phyloP scores from a whole-genome alignment of 1,140 invertebrate species.

The Halotydeus destructor region DNA sequence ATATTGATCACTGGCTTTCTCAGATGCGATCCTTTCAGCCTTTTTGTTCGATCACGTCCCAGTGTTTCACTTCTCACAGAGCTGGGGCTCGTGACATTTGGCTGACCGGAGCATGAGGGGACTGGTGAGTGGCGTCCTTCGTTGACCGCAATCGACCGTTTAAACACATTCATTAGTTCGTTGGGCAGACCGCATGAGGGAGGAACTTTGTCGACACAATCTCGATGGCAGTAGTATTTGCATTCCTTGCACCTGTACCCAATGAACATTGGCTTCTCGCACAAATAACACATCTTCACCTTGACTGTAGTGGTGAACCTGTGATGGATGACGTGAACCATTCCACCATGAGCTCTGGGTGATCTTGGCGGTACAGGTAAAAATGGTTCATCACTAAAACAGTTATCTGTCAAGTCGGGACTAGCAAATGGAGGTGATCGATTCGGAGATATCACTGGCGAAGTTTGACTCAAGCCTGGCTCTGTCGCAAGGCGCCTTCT shows the following conservation, averaged over 20 bases:
- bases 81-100: neutral
- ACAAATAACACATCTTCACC: conserved; percentile 63
- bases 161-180: conserved; percentile 52
- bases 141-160: conserved; percentile 13
- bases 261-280: conserved; percentile 73
- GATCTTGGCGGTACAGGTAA: conserved; percentile 33
- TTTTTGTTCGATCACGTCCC: neutral
- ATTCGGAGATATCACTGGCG: conserved; percentile 38
- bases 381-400: conserved; percentile 15
- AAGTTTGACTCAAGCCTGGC: conserved; percentile 34
- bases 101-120: neutral
- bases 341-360: conserved; percentile 34
- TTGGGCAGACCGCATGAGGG: conserved; percentile 70
- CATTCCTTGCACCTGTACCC: conserved; percentile 81
- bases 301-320: conserved; percentile 70
- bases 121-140: neutral
- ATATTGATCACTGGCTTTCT: conserved; percentile 9
- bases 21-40: conserved; percentile 5
- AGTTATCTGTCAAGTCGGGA: conserved; percentile 31
- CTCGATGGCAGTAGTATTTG: conserved; percentile 79
- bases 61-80: neutral
- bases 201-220: conserved; percentile 72
- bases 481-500: conserved; percentile 45
- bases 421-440: conserved; percentile 38
- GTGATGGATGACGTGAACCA: conserved; percentile 78